Percentiles rank a stretch among this genome's conserved stretches.
phyloP scores from a whole-genome alignment of 2,888 invertebrate species.

The Dasypogon diadema region DNA sequence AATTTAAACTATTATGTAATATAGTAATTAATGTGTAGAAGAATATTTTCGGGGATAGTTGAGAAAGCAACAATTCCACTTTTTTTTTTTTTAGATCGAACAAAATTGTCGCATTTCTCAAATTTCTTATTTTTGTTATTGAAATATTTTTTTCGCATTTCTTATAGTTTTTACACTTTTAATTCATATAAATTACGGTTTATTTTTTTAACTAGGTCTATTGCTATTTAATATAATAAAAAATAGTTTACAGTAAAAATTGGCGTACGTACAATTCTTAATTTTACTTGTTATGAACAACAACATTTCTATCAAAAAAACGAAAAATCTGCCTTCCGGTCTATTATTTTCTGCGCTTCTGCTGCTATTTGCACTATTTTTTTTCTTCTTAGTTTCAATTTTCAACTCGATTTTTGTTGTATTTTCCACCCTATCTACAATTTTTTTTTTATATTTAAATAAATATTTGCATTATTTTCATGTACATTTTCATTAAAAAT shows the following conservation, averaged over 20 bases:
- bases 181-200: constrained; percentile 24
- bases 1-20: constrained; percentile 38
- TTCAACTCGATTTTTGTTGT: constrained; percentile 20
- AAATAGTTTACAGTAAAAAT: constrained; percentile 44
- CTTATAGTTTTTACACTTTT: neutral
- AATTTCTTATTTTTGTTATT: constrained; percentile 2
- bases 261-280: constrained; percentile 29
- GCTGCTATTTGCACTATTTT: neutral
- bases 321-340: constrained; percentile 23
- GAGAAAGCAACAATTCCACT: constrained; percentile 22
- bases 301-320: constrained; percentile 1
- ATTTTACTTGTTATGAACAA: constrained; percentile 12
- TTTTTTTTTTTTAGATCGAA: constrained; percentile 41
- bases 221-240: constrained; percentile 35
- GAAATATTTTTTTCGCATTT: constrained; percentile 22
- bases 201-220: constrained; percentile 8
- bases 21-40: constrained; percentile 44
- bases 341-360: neutral
- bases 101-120: constrained; percentile 9
- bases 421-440: constrained; percentile 18
- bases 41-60: constrained; percentile 9
- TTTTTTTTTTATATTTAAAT: constrained; percentile 8
- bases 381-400: constrained; percentile 1
- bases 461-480: constrained; percentile 18
- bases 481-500: constrained; percentile 24